Base-by-base conservation (phyloP, 2,797 vertebrate species). In the Heteromormyrus szaboi region DNA sequence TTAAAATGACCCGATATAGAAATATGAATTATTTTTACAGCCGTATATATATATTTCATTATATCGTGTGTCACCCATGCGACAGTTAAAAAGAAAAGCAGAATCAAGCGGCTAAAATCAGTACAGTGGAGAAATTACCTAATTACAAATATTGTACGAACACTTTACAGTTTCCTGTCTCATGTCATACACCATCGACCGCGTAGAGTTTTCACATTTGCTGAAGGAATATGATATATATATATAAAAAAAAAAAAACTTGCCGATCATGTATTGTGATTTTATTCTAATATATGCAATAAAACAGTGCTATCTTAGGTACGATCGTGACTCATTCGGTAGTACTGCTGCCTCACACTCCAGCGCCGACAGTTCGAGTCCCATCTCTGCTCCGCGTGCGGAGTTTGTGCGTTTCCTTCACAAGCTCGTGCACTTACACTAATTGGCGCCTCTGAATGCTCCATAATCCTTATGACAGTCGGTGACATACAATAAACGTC, bases 311-410 rank as follows among this genome's bases (percentile, higher is more conserved):
- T 19, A 9, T 62, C 8, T 9, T 11, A 90, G 89, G 87, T 90
- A 79, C 79, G 92, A 86, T 88, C 85, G 90, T 37, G 72, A 19
- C 33, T 37, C 5, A 19, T 37, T 44, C 33, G 12, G 17, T 9
- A 44, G 6, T 9, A n/a, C 19, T 19, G 72, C 37, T n/a, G 6
- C 37, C 37, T 41, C 29, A 6, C 29, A 6, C 29, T 33, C 17
- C 72, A 44, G 14, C 12, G 17, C 41, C 1, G 72, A 7, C 17
- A 37, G 72, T 79, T 79, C 72, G 72, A 79, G 41, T 79, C 41
- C 72, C 72, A 44, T 17, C 5, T 5, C 41, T 8, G 7, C 6
- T 79, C 19, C 29, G 72, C 41, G 14, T 44, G 37, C 17, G 37
- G 33, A 44, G 72, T 41, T 72, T 17, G 65, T 25, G 9, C 9